Percentiles rank a stretch among this genome's conserved stretches.
phyloP scores from a whole-genome alignment of 2,797 vertebrate species.

The Cebuella pygmaea region DNA sequence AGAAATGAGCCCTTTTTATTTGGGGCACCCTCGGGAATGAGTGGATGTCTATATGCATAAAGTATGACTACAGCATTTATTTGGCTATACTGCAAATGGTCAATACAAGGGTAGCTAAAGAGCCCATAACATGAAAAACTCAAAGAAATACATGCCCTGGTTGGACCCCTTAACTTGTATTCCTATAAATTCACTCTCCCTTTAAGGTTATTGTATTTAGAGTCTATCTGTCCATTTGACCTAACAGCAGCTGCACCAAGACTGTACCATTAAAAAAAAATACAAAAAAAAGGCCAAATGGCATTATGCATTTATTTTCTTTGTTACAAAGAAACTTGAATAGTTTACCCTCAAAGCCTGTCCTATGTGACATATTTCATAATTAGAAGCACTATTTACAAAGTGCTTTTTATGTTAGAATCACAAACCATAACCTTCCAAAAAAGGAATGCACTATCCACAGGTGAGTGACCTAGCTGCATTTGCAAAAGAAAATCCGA shows the following conservation, averaged over 20 bases:
- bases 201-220: not conserved
- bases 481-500: not conserved
- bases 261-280: not conserved
- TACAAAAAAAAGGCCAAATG: not conserved
- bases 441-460: not conserved
- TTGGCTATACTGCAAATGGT: not conserved
- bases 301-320: not conserved
- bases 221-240: not conserved
- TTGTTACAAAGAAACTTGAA: not conserved
- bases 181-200: not conserved
- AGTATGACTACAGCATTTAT: not conserved
- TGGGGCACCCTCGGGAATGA: not conserved
- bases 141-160: not conserved
- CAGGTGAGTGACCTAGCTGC: slow-evolving; percentile 8
- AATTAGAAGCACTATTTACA: not conserved
- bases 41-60: not conserved
- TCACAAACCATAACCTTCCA: not conserved
- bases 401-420: slow-evolving; percentile 22
- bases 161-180: not conserved
- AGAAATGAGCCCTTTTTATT: not conserved
- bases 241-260: not conserved
- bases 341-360: not conserved
- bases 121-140: not conserved
- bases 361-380: not conserved
- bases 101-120: not conserved